phyloP scores from a whole-genome alignment of 2,797 vertebrate species.

The Spatula clypeata region DNA sequence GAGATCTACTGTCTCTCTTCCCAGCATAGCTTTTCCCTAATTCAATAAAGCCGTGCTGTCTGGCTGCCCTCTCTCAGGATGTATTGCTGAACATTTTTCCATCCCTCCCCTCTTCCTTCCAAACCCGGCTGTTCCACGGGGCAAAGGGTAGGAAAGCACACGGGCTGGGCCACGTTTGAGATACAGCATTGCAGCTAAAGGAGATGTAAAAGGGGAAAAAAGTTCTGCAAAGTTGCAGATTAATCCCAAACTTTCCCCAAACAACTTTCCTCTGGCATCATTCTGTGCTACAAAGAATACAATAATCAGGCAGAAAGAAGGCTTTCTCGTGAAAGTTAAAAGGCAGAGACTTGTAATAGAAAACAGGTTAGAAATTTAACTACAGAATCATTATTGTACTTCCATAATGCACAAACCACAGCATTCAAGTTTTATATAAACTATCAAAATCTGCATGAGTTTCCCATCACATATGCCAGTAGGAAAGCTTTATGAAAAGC shows the following conservation, averaged over 20 bases:
- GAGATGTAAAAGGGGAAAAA: not conserved
- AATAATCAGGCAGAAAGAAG: not conserved
- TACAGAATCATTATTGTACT: not conserved
- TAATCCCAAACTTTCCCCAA: not conserved
- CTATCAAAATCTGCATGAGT: not conserved
- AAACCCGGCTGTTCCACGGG: not conserved
- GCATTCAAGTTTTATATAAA: not conserved
- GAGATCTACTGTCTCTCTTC: not conserved
- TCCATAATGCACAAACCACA: slow-evolving; percentile 1
- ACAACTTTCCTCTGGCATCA: not conserved
- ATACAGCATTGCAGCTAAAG: not conserved
- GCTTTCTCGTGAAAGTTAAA: slow-evolving; percentile 39
- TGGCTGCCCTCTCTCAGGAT: not conserved
- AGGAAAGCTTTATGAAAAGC: not conserved
- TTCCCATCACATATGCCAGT: not conserved
- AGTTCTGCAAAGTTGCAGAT: not conserved
- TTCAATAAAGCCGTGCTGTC: not conserved
- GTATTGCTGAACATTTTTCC: not conserved
- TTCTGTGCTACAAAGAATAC: not conserved
- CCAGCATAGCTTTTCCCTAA: not conserved
- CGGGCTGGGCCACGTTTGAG: not conserved
- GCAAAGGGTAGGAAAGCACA: not conserved
- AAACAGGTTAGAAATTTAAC: slow-evolving; percentile 18
- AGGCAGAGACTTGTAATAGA: slow-evolving; percentile 23
- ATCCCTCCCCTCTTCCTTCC: not conserved